Evolutionary conservation across 2,888 invertebrate genomes (phyloP), one percentile per base, ranked within the genome.

Genomic region (Ichneumoninae sp.): DNA sequence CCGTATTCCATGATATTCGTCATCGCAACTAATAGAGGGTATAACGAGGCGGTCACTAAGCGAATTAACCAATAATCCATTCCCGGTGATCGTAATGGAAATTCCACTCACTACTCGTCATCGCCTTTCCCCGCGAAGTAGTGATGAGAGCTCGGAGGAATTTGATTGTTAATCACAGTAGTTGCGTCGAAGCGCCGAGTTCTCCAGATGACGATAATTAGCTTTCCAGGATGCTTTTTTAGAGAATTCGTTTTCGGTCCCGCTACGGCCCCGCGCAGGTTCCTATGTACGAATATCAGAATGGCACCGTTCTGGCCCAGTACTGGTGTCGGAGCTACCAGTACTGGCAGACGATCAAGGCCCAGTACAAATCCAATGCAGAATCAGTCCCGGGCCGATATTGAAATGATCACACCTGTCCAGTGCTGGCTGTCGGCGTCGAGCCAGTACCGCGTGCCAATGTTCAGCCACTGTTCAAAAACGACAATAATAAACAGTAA

Each of bases 231-330:
- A 10, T n/a, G 74, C 78, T 87, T 87, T 87, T 86, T 85, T 44
- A 44, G 44, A 84, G 83, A 83, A 87, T 87, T 87, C 85, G 87
- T 87, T 86, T 85, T 85, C 77, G 71, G 82, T 80, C 76, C 78
- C 62, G 72, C 80, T 74, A 70, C 50, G 33, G 13, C 72, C 16
- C 30, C 65, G 36, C 52, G 44, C 47, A 36, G 69, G 50, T 54
- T 60, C 71, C 75, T 57, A 36, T 26, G 26, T 26, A 26, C 26
- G 26, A 26, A 26, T 1, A 26, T 26, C 26, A 26, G 26, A 26
- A 26, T 26, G 26, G 26, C 26, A 26, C 26, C 1, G 26, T 26
- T 26, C 26, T 26, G 26, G 26, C 26, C 2, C 2, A 26, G 26
- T 1, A 26, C 26, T 26, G 26, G 26, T 26, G 26, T 2, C 26